These are phyloP conservation scores for Oncorhynchus keta DNA, from an alignment of 2,113 vertebrate genomes.

Conservation along the genomic window DNA sequence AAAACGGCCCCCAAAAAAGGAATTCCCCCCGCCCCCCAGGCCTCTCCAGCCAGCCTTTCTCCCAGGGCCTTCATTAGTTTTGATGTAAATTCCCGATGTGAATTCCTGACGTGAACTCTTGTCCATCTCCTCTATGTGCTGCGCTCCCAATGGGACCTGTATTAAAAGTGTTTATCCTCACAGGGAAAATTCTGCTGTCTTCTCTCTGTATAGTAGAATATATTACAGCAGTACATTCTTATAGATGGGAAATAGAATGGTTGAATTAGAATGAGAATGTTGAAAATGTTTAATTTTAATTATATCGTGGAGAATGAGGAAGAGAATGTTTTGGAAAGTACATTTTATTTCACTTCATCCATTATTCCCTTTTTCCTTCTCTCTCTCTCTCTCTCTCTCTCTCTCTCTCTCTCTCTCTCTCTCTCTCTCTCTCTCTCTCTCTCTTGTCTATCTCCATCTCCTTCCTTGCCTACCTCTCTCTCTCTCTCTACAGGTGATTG, in stretches of 20 bases:
- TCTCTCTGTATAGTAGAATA: neutral
- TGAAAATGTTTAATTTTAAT: neutral
- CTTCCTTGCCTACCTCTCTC: too few relatives aligned
- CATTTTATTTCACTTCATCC: too few relatives aligned
- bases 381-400: too few relatives aligned
- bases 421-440: too few relatives aligned
- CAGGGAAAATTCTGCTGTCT: neutral
- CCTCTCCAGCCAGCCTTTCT: constrained; percentile 9
- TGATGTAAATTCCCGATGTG: constrained; percentile 43
- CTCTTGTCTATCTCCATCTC: too few relatives aligned
- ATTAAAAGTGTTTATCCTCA: neutral
- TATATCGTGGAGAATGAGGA: neutral
- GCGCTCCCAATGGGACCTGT: neutral
- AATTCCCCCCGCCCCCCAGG: constrained; percentile 44
- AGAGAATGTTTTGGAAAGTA: neutral
- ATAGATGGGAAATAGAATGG: neutral
- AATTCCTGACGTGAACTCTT: constrained; percentile 18
- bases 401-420: too few relatives aligned
- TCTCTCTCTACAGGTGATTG: constrained; percentile 82
- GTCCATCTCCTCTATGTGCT: constrained; percentile 15
- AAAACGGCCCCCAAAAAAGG: constrained; percentile 30
- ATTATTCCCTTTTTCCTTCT: neutral
- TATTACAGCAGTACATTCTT: neutral
- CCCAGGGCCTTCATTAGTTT: constrained; percentile 48
- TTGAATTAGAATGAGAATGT: neutral